Base-by-base conservation (phyloP, 2,113 vertebrate genomes). In the Empidonax traillii region DNA sequence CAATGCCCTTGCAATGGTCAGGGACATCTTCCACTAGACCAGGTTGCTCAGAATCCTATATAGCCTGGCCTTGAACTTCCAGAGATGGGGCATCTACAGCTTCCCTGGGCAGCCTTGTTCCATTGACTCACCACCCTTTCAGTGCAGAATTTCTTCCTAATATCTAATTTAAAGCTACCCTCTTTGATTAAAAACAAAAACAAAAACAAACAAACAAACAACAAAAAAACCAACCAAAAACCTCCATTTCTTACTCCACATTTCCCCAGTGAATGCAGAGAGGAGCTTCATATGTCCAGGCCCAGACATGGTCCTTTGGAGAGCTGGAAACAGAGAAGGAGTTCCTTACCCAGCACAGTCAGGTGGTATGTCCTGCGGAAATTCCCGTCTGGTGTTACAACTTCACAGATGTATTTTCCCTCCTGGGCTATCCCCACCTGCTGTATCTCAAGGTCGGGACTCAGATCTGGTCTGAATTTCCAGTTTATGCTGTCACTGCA, bases 331-430 rank as follows among this genome's bases (percentile, higher is more conserved):
- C 59, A 14, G 7, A 37, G 25, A 58, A 28, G 18, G 16, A 35
- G 27, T 31, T 31, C 44, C 97, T 98, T 97, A 98, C 98, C 97
- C 77, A 94, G 62, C 25, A 98, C 94, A 0, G 51, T 95, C 81
- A 98, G 89, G 17, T 68, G 3, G 86, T 96, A 72, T 0, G 0
- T 10, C 3, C 0, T 1, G 1, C 2, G 1, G 55, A 96, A 96
- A 91, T 46, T 93, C 67, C 97, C 98, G 0, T 65, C 10, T 14
- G 2, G 0, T 39, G 22, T 1, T 71, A 0, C 51, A 1, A 9
- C 2, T 6, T 74, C 27, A 0, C 98, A 98, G 31, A 0, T 52
- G 82, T 98, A 98, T 51, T 17, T 10, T 35, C 98, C 97, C 5
- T 98, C 97, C 28, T 97, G 93, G 31, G 14, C 49, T 55, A 51